These are phyloP conservation scores for Tenthredo distinguenda DNA, from an alignment of 2,888 invertebrate genomes.

Conservation along the genomic window DNA sequence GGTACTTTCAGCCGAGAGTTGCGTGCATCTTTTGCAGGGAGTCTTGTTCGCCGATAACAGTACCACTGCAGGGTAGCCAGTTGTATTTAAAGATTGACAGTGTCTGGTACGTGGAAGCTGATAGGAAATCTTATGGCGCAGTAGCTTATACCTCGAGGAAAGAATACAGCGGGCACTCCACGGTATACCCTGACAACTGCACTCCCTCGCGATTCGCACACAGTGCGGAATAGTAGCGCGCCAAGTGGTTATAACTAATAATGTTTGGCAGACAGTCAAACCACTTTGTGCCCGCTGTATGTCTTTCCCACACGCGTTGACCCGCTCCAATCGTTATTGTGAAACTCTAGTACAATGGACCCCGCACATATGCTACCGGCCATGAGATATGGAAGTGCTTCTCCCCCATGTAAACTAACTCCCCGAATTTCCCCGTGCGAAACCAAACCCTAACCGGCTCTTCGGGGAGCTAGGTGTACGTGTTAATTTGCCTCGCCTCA, in stretches of 20 bases:
- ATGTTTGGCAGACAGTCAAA: constrained; percentile 67
- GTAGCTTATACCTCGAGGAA: background rate
- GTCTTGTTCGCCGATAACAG: constrained; percentile 35
- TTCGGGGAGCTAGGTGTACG: constrained; percentile 37
- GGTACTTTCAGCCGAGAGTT: constrained; percentile 28
- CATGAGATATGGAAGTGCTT: constrained; percentile 19
- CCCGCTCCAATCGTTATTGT: constrained; percentile 65
- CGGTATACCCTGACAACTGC: background rate
- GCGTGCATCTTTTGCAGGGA: constrained; percentile 24
- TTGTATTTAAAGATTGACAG: constrained; percentile 44
- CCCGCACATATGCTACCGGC: constrained; percentile 63
- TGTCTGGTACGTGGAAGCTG: constrained; percentile 19
- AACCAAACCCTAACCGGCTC: constrained; percentile 38
- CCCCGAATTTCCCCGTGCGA: constrained; percentile 16
- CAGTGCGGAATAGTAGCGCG: background rate
- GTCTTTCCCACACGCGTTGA: constrained; percentile 69
- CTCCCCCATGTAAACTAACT: constrained; percentile 18
- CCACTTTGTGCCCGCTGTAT: constrained; percentile 62
- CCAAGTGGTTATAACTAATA: constrained; percentile 59
- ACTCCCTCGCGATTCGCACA: constrained; percentile 2
- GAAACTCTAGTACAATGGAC: constrained; percentile 61
- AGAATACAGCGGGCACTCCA: background rate
- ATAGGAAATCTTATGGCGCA: background rate
- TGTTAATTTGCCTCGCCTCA: constrained; percentile 40
- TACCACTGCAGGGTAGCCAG: background rate